Evolutionary conservation across 1,140 invertebrate species (phyloP).

Genomic region (Diorhabda carinulata): DNA sequence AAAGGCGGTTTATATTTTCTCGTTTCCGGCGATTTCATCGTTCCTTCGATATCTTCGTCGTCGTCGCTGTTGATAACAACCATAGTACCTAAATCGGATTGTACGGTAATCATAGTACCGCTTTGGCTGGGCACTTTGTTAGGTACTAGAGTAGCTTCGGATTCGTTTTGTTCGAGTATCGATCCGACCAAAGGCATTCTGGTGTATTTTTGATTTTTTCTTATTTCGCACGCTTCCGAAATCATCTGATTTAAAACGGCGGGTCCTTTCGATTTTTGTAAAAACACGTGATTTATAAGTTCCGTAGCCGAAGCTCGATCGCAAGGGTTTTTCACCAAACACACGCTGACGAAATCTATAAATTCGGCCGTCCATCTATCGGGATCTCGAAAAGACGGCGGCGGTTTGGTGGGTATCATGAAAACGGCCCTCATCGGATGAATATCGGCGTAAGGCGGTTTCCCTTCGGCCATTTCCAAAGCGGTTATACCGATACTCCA

Average conservation of each 20-base stretch:
- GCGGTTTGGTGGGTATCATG: slow-evolving; percentile 99
- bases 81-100: slow-evolving; percentile 85
- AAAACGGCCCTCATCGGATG: slow-evolving; percentile 99
- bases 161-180: slow-evolving; percentile 40
- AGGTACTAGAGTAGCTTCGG: slow-evolving; percentile 52
- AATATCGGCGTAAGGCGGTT: slow-evolving; percentile 97
- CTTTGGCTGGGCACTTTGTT: slow-evolving; percentile 54
- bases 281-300: slow-evolving; percentile 85
- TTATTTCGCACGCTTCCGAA: slow-evolving; percentile 84
- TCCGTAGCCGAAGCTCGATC: slow-evolving; percentile 88
- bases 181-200: slow-evolving; percentile 46
- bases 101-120: slow-evolving; percentile 66
- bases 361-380: slow-evolving; percentile 96
- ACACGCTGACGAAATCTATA: slow-evolving; percentile 96
- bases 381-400: slow-evolving; percentile 95
- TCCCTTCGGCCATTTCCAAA: slow-evolving; percentile 98
- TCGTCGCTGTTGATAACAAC: slow-evolving; percentile 85
- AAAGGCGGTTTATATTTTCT: slow-evolving; percentile 87
- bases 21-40: slow-evolving; percentile 78
- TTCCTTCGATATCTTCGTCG: slow-evolving; percentile 71
- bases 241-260: slow-evolving; percentile 87
- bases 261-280: slow-evolving; percentile 77
- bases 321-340: slow-evolving; percentile 90
- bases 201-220: slow-evolving; percentile 71
- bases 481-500: slow-evolving; percentile 98